phyloP scores from a whole-genome alignment of 2,888 invertebrate species.

The Bombylius discolor region DNA sequence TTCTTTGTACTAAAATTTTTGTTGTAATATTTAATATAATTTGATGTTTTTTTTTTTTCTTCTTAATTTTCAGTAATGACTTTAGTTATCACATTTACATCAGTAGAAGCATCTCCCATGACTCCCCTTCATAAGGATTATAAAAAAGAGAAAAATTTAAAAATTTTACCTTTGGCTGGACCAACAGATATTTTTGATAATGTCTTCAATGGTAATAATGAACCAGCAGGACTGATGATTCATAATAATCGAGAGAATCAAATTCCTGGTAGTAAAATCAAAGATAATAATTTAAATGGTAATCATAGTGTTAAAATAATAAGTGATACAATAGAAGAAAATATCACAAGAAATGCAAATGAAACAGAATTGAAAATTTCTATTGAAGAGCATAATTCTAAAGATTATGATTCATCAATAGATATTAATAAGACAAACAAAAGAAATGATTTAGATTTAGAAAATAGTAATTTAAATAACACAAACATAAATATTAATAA shows the following conservation, averaged over 20 bases:
- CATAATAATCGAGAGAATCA: not conserved
- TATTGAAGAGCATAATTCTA: too few relatives aligned
- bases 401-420: too few relatives aligned
- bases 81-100: not conserved
- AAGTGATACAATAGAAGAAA: too few relatives aligned
- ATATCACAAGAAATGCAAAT: too few relatives aligned
- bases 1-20: not conserved
- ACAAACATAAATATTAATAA: not conserved
- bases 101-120: constrained; percentile 20
- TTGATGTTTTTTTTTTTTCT: not conserved
- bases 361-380: too few relatives aligned
- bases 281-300: not conserved
- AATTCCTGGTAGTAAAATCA: not conserved
- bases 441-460: too few relatives aligned
- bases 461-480: too few relatives aligned
- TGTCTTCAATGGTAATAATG: constrained; percentile 16
- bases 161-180: constrained; percentile 15
- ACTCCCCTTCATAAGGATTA: constrained; percentile 16
- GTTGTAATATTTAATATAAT: not conserved
- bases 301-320: too few relatives aligned
- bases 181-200: constrained; percentile 18
- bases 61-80: constrained; percentile 1
- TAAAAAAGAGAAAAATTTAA: constrained; percentile 9
- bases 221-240: constrained; percentile 15
- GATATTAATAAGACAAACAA: too few relatives aligned